A percentile compares a stretch with the other conserved stretches of the same genome.
Evolutionary conservation across 2,888 invertebrate species (phyloP).

Genomic region (Caenorhabditis panamensis): DNA sequence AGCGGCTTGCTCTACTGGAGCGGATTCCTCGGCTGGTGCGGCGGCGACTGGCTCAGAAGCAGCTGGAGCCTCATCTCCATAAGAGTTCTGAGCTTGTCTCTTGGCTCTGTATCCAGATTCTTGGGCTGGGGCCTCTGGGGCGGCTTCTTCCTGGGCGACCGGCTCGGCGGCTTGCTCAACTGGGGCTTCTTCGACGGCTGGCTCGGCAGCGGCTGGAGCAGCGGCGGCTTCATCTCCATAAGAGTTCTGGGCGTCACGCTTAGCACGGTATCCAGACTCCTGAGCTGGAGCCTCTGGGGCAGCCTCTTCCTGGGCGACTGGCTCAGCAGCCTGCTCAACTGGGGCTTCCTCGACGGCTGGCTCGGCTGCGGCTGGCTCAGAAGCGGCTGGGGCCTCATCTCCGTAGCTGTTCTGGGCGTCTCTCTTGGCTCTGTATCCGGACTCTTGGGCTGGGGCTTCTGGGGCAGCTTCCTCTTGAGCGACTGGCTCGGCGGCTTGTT

Average conservation of each 20-base stretch:
- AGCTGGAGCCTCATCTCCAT: too few relatives aligned
- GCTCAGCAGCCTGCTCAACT: slow-evolving; percentile 54
- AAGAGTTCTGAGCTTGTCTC: slow-evolving; percentile 58
- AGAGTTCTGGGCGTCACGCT: slow-evolving; percentile 58
- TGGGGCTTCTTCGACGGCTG: slow-evolving; percentile 47
- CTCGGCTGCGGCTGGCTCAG: slow-evolving; percentile 29
- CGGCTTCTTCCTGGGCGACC: slow-evolving; percentile 45
- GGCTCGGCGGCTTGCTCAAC: slow-evolving; percentile 42
- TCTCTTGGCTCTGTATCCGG: slow-evolving; percentile 60
- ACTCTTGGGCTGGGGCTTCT: slow-evolving; percentile 48
- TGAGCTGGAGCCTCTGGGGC: slow-evolving; percentile 51
- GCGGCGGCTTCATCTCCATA: slow-evolving; percentile 64
- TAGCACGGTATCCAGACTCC: slow-evolving; percentile 56
- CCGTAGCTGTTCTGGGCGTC: slow-evolving; percentile 68
- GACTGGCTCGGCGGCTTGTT: slow-evolving; percentile 54
- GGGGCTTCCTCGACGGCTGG: slow-evolving; percentile 51
- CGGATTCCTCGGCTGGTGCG: too few relatives aligned
- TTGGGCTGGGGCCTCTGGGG: slow-evolving; percentile 49
- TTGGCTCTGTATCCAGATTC: slow-evolving; percentile 61
- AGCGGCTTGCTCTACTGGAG: too few relatives aligned
- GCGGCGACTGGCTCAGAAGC: slow-evolving; percentile 26
- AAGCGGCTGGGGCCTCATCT: slow-evolving; percentile 61
- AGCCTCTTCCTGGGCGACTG: slow-evolving; percentile 52
- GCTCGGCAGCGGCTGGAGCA: slow-evolving; percentile 52
- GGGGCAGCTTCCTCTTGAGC: slow-evolving; percentile 52